phyloP scores from a whole-genome alignment of 2,797 vertebrate genomes.

The Spea hammondii region DNA sequence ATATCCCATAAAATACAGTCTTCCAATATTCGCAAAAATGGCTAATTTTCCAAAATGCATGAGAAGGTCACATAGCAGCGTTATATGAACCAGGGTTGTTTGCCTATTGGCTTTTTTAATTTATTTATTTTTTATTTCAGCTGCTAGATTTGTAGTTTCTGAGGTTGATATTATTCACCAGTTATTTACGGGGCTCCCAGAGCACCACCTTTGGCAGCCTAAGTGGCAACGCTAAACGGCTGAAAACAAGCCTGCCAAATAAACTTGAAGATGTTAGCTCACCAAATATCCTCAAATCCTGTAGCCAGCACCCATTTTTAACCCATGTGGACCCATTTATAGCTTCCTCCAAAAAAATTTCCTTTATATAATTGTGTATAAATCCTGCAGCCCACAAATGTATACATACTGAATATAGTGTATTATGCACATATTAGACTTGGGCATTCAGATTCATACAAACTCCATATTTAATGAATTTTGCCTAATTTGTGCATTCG shows the following conservation, averaged over 20 bases:
- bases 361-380: too few relatives aligned
- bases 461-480: too few relatives aligned
- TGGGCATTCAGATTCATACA: too few relatives aligned
- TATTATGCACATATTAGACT: too few relatives aligned
- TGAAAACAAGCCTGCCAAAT: constrained; percentile 50
- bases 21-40: not conserved
- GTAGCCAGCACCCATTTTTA: constrained; percentile 7
- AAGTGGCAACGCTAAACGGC: constrained; percentile 24
- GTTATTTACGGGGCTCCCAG: constrained; percentile 62
- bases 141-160: constrained; percentile 10
- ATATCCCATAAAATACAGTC: not conserved
- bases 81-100: constrained; percentile 1
- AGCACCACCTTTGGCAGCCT: constrained; percentile 58
- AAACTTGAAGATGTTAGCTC: constrained; percentile 53
- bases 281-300: constrained; percentile 6
- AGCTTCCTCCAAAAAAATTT: not conserved
- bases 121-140: not conserved
- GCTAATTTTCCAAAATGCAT: not conserved
- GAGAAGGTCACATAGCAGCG: not conserved
- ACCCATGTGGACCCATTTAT: not conserved
- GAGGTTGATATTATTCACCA: constrained; percentile 55
- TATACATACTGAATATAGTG: too few relatives aligned
- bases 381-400: too few relatives aligned
- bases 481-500: too few relatives aligned
- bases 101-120: not conserved